Base-by-base conservation (phyloP, 2,797 vertebrate genomes). In the Anguilla marmorata region DNA sequence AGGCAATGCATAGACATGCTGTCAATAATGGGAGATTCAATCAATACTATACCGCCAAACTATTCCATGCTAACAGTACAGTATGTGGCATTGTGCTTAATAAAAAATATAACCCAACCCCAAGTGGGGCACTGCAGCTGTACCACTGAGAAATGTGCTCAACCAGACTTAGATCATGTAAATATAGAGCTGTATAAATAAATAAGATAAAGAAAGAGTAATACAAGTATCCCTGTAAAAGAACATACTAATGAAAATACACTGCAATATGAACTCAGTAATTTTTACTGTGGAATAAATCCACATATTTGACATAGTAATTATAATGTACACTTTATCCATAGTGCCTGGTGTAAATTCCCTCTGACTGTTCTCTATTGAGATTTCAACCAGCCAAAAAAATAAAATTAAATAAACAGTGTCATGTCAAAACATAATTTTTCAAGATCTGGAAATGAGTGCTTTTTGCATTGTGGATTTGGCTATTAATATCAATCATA, bases 351-450 rank as follows among this genome's bases (percentile, higher is more conserved):
- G 56, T 85, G 27, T 33, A 24, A 41, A 60, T 45, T 6, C 58
- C 27, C 84, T 24, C 16, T 41, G 19, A 19, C 19, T 21, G 8
- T 85, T 63, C 19, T 37, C 54, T 21, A 33, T 60, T 85, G 30
- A 87, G 88, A 85, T 88, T 89, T 91, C 89, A 89, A 82, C 50
- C 8, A 83, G 87, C 45, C 88, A 87, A 60, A 86, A 89, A 48
- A 45, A 45, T 45, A 45, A 45, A 45, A 45, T 45, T 45, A 45
- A 45, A 45, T 45, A 45, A 45, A 45, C 41, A 52, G 58, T 86
- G 88, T 45, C 14, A 76, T 88, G 89, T 90, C 90, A 89, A 90
- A 91, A 91, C 87, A 87, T 90, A 79, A 88, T 91, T 89, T 90
- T 58, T 85, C 48, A 27, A 85, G 74, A 89, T 89, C 85, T 90